Evolutionary conservation across 2,113 vertebrate species (phyloP).

Genomic region (Corydoras sp.): DNA sequence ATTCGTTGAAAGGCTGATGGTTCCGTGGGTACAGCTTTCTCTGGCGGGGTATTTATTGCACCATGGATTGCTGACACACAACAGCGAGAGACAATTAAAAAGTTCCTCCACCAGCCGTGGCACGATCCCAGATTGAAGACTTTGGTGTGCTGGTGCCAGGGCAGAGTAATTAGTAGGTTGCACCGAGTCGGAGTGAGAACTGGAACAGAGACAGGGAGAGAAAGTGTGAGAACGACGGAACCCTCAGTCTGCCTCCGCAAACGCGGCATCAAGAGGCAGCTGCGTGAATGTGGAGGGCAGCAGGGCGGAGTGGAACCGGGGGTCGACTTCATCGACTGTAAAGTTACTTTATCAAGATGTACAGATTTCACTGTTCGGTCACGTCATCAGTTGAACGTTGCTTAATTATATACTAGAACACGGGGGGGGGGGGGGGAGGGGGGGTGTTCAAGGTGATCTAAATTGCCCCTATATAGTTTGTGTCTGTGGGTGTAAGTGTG

Average conservation of each 20-base stretch:
- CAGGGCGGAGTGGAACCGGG: background rate
- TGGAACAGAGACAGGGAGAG: slow-evolving; percentile 3
- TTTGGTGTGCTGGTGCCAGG: background rate
- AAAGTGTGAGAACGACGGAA: background rate
- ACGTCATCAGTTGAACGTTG: no score
- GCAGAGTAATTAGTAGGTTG: slow-evolving; percentile 17
- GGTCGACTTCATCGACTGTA: background rate
- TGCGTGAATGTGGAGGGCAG: background rate
- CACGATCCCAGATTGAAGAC: background rate
- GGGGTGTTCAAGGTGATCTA: no score
- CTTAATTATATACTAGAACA: no score
- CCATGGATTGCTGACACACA: no score
- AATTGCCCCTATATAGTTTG: no score
- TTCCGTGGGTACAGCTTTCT: no score
- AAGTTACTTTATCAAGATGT: no score
- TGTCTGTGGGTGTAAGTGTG: no score
- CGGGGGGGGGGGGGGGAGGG: no score
- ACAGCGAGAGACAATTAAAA: background rate
- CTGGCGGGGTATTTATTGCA: no score
- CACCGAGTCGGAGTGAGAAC: background rate
- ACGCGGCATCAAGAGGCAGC: slow-evolving; percentile 11
- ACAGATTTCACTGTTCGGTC: no score
- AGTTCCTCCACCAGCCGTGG: background rate
- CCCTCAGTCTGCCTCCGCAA: background rate
- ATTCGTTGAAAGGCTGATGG: no score